Conservation (phyloP, 1,140 invertebrate genomes). For the Drosophila carrolli region DNA sequence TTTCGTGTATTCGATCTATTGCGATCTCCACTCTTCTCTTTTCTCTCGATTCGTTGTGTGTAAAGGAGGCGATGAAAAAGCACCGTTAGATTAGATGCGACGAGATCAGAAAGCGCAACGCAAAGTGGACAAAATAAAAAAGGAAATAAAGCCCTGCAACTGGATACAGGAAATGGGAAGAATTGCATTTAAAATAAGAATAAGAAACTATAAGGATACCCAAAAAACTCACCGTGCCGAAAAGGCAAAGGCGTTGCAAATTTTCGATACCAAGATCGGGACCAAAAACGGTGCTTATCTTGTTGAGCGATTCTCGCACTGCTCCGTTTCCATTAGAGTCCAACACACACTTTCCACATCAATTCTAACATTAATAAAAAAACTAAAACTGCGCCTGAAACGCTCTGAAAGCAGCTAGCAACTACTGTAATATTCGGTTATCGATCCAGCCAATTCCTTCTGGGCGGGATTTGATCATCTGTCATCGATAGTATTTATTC, state of each 20-base stretch:
- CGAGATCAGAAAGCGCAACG: conserved; percentile 22
- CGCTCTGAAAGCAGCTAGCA: conserved; percentile 13
- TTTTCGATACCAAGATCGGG: conserved; percentile 2
- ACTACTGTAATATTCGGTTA: not conserved
- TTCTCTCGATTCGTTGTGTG: conserved; percentile 22
- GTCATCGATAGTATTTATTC: conserved; percentile 17
- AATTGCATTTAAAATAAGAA: not conserved
- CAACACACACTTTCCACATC: conserved; percentile 67
- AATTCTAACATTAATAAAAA: conserved; percentile 63
- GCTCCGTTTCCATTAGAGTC: conserved; percentile 51
- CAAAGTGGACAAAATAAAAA: conserved; percentile 15
- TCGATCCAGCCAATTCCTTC: not conserved
- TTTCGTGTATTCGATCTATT: conserved; percentile 17
- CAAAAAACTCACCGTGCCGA: conserved; percentile 8
- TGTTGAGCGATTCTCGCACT: conserved; percentile 57
- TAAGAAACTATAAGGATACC: not conserved
- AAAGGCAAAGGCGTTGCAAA: conserved; percentile 1
- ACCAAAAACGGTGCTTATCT: conserved; percentile 64
- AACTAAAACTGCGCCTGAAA: conserved; percentile 40
- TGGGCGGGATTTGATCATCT: not conserved
- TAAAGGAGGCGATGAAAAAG: conserved; percentile 13
- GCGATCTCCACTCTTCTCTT: conserved; percentile 20
- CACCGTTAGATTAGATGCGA: conserved; percentile 58
- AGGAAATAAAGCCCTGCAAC: conserved; percentile 7
- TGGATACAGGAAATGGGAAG: not conserved